phyloP scores from a whole-genome alignment of 2,113 vertebrate species.

The Thomomys bottae region DNA sequence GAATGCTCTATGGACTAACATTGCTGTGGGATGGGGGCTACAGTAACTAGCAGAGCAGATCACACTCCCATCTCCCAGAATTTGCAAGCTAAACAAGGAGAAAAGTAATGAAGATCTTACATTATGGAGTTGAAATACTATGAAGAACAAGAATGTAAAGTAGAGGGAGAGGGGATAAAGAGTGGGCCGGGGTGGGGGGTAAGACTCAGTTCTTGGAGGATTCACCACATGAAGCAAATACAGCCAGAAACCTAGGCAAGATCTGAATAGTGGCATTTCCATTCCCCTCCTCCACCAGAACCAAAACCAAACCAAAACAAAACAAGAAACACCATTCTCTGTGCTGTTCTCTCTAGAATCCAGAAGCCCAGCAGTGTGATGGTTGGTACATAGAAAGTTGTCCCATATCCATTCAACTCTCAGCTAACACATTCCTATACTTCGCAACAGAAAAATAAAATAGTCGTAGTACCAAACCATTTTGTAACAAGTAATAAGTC shows the following conservation, averaged over 20 bases:
- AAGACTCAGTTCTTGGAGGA: not conserved
- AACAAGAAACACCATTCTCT: not conserved
- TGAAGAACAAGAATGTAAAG: not conserved
- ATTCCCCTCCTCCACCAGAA: not conserved
- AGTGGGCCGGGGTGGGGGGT: not conserved
- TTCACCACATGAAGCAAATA: not conserved
- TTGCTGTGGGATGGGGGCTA: not conserved
- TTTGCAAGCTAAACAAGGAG: not conserved
- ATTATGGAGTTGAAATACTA: not conserved
- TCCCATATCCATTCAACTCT: not conserved
- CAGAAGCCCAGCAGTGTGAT: not conserved
- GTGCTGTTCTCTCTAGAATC: not conserved
- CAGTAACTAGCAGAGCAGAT: not conserved
- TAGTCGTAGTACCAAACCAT: not conserved
- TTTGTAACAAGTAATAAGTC: not conserved
- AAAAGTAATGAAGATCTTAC: not conserved
- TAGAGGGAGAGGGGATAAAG: fast-evolving
- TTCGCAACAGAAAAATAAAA: not conserved
- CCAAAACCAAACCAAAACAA: too few relatives aligned
- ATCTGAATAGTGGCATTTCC: not conserved
- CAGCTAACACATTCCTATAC: not conserved
- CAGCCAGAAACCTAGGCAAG: not conserved
- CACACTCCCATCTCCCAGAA: not conserved
- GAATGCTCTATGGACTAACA: too few relatives aligned
- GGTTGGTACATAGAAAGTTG: not conserved